Percentiles rank a stretch among this genome's conserved stretches.
phyloP scores from a whole-genome alignment of 2,113 vertebrate species.

The Mormyrus lacerda region DNA sequence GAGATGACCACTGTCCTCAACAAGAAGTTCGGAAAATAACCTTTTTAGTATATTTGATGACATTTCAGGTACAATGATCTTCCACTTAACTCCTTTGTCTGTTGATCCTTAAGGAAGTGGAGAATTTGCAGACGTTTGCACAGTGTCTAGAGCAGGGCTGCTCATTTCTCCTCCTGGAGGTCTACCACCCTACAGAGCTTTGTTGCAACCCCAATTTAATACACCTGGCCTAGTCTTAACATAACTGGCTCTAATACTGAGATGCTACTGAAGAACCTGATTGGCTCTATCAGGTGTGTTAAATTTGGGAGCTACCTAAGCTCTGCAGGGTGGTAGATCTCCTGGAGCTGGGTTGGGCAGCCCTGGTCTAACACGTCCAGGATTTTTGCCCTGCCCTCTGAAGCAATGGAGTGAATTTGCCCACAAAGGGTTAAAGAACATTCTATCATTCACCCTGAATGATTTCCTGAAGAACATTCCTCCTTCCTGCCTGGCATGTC shows the following conservation, averaged over 20 bases:
- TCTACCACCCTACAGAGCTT: background rate
- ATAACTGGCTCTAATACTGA: background rate
- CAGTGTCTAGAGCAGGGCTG: background rate
- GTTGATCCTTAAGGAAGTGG: background rate
- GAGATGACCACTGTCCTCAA: background rate
- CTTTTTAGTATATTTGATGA: background rate
- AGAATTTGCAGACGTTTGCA: background rate
- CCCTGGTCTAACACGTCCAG: background rate
- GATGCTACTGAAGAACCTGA: background rate
- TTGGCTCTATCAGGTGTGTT: background rate
- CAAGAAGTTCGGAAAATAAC: background rate
- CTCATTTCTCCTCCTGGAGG: background rate
- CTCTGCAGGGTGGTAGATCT: background rate
- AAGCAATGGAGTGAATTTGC: background rate
- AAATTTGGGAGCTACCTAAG: background rate
- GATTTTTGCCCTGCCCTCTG: background rate
- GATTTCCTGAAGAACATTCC: conserved; percentile 14
- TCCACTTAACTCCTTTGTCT: background rate
- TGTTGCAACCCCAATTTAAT: background rate
- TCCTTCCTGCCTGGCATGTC: background rate
- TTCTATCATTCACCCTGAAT: background rate
- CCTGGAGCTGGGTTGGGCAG: background rate
- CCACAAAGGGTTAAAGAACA: conserved; percentile 6
- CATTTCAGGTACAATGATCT: background rate
- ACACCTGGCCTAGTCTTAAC: background rate